A percentile compares a stretch with the other conserved stretches of the same genome.
Conservation (phyloP, 2,888 invertebrate species). For the Rutpela maculata region DNA sequence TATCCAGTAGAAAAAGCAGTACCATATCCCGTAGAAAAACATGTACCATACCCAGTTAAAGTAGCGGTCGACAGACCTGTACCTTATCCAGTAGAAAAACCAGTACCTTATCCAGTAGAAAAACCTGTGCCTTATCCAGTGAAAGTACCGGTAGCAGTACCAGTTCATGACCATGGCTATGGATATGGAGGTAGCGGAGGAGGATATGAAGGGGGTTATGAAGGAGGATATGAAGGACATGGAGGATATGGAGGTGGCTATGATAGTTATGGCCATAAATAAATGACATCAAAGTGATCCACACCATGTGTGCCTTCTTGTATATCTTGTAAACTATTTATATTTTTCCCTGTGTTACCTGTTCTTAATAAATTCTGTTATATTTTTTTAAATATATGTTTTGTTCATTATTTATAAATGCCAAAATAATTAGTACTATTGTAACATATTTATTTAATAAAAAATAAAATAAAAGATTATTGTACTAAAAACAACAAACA, state of each 20-base stretch:
- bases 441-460: slow-evolving; percentile 46
- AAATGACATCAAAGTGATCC: slow-evolving; percentile 58
- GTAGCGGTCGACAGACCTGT: slow-evolving; percentile 76
- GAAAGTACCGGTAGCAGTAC: slow-evolving; percentile 77
- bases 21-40: slow-evolving; percentile 80
- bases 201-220: slow-evolving; percentile 63
- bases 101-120: slow-evolving; percentile 82
- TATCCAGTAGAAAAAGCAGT: slow-evolving; percentile 82
- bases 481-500: background rate
- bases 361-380: slow-evolving; percentile 63
- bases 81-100: slow-evolving; percentile 80
- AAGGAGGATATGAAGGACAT: slow-evolving; percentile 52
- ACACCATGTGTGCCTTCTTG: slow-evolving; percentile 66
- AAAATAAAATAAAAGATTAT: slow-evolving; percentile 5
- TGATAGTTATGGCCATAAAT: slow-evolving; percentile 60
- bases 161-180: slow-evolving; percentile 58
- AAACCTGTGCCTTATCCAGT: slow-evolving; percentile 79
- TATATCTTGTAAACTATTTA: slow-evolving; percentile 62
- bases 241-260: slow-evolving; percentile 45
- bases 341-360: slow-evolving; percentile 59
- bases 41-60: slow-evolving; percentile 76
- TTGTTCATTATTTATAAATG: slow-evolving; percentile 57
- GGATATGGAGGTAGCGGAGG: slow-evolving; percentile 60
- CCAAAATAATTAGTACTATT: slow-evolving; percentile 52
- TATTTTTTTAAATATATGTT: slow-evolving; percentile 62